phyloP scores from a whole-genome alignment of 2,113 vertebrate genomes.

The Orycteropus afer region DNA sequence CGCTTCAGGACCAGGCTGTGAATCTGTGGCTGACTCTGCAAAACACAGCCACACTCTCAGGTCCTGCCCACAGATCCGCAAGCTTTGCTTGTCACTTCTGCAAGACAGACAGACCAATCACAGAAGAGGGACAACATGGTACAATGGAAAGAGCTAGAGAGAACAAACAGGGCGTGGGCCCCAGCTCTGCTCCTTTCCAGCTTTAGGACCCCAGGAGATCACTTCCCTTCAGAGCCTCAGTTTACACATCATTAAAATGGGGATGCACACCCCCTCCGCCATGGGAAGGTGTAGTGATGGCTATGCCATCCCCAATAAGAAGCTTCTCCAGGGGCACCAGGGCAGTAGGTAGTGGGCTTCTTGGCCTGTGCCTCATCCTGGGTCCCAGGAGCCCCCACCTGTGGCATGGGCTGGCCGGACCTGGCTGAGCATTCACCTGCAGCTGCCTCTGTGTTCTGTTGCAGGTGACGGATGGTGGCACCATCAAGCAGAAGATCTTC shows the following conservation, averaged over 20 bases:
- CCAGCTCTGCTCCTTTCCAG: not conserved
- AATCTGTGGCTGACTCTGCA: not conserved
- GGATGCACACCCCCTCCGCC: accelerated
- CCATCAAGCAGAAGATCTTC: conserved; percentile 96
- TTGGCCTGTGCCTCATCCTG: not conserved
- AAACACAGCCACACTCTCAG: not conserved
- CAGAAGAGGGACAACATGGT: accelerated
- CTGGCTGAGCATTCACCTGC: not conserved
- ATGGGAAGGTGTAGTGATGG: not conserved
- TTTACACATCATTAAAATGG: not conserved
- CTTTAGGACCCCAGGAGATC: not conserved
- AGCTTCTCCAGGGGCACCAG: not conserved
- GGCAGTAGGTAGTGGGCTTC: not conserved
- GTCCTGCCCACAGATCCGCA: accelerated
- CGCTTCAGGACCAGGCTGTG: not conserved
- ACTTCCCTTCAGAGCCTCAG: not conserved
- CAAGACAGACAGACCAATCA: too few species aligned
- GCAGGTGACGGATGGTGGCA: conserved; percentile 93
- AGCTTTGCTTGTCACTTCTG: accelerated
- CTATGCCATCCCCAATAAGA: accelerated
- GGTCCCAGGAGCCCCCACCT: accelerated
- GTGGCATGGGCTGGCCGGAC: accelerated
- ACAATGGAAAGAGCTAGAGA: not conserved
- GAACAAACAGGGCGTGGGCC: not conserved
- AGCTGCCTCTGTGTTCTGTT: conserved; percentile 24